Conservation (phyloP, 2,797 vertebrate genomes). For the Hirundo rustica region DNA sequence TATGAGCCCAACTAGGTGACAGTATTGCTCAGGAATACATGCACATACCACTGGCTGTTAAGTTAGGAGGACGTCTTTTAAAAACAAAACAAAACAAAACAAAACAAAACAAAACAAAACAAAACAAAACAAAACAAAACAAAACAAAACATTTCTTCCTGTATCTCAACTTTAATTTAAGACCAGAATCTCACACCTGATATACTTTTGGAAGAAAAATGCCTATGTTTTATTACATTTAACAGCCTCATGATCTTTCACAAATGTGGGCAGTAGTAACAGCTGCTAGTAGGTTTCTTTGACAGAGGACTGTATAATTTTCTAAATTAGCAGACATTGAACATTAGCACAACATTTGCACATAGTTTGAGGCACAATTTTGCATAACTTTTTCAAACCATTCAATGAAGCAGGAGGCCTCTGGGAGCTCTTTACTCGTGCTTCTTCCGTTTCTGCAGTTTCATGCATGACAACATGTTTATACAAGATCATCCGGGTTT, state of each 20-base stretch:
- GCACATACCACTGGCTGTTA: too few relatives aligned
- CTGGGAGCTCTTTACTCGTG: not conserved
- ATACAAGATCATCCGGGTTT: not conserved
- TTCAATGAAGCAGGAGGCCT: not conserved
- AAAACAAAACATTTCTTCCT: not conserved
- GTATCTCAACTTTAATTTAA: not conserved
- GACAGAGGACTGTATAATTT: not conserved
- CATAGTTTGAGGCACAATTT: not conserved
- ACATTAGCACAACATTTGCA: not conserved
- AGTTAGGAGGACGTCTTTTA: not conserved
- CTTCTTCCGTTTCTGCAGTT: not conserved
- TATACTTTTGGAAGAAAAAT: not conserved
- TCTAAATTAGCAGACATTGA: not conserved
- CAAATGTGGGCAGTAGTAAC: not conserved
- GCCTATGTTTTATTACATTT: not conserved
- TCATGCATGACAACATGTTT: fast-evolving
- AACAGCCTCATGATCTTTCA: not conserved
- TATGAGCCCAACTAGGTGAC: not conserved
- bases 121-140: not conserved
- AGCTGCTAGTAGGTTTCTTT: not conserved
- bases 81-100: too few relatives aligned
- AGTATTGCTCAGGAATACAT: not conserved
- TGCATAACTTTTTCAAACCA: not conserved
- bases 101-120: not conserved
- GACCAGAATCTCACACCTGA: not conserved